Conservation (phyloP, 2,888 invertebrate species). For the Philopedon plagiatum region DNA sequence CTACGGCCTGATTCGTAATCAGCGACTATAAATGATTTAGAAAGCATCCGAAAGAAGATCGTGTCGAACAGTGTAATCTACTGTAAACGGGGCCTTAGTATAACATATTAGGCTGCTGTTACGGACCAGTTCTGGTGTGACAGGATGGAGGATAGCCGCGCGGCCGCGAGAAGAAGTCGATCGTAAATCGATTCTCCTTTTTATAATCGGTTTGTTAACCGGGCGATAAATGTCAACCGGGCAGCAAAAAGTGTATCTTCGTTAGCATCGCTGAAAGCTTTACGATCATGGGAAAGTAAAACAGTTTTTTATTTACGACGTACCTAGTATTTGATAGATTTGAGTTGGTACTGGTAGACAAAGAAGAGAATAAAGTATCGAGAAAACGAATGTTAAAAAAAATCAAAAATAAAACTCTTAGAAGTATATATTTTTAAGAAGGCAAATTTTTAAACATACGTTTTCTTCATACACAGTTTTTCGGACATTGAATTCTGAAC, state of each 20-base stretch:
- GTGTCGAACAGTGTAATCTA: background rate
- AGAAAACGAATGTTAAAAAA: no score
- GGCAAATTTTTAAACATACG: no score
- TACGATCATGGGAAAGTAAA: conserved; percentile 42
- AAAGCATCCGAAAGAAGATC: no score
- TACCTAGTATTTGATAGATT: conserved; percentile 3
- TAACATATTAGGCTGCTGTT: conserved; percentile 20
- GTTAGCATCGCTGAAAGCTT: conserved; percentile 47
- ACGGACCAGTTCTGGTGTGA: conserved; percentile 14
- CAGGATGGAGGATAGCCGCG: conserved; percentile 13
- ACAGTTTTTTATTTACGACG: conserved; percentile 21
- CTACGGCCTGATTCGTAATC: no score
- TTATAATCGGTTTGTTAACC: conserved; percentile 48
- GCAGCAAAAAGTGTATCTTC: conserved; percentile 44
- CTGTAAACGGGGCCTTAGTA: background rate
- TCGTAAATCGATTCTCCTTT: conserved; percentile 31
- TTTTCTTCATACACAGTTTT: no score
- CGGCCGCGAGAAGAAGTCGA: conserved; percentile 32
- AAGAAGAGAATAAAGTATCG: no score
- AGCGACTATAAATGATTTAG: no score
- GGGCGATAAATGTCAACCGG: conserved; percentile 47
- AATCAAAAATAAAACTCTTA: no score
- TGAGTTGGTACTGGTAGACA: no score
- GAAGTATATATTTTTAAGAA: no score
- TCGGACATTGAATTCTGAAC: no score